Evolutionary conservation across 92 coral and sea anemone species (phyloP).

Genomic region (Zoanthus sociatus): DNA sequence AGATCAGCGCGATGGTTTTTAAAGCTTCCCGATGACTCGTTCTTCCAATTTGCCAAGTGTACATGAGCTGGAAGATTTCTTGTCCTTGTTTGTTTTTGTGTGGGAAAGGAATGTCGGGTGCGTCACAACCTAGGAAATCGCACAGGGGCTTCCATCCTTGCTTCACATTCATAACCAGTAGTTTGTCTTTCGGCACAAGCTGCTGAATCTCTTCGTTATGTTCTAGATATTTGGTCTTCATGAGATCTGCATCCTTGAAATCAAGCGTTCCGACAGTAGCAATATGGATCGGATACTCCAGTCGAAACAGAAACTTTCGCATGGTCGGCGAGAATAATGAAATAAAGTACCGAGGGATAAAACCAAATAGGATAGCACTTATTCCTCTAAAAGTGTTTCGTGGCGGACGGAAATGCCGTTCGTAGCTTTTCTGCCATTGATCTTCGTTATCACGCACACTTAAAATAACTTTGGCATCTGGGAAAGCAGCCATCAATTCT

Average conservation of each 20-base stretch:
- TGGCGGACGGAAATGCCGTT: slow-evolving; percentile 16
- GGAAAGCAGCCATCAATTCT: slow-evolving; percentile 10
- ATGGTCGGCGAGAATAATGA: slow-evolving; percentile 4
- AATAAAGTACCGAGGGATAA: slow-evolving; percentile 8
- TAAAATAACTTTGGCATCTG: slow-evolving; percentile 28
- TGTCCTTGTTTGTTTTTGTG: slow-evolving; percentile 23
- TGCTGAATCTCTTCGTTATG: background rate
- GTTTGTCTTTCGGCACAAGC: background rate
- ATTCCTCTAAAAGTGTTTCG: slow-evolving; percentile 10
- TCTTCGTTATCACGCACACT: slow-evolving; percentile 32
- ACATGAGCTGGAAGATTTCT: slow-evolving; percentile 18
- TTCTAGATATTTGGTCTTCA: slow-evolving; percentile 23
- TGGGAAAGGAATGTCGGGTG: slow-evolving; percentile 13
- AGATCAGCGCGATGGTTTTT: slow-evolving; percentile 7
- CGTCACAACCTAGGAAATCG: slow-evolving; percentile 3
- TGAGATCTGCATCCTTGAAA: slow-evolving; percentile 15
- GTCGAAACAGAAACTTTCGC: slow-evolving; percentile 21
- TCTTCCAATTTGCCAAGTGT: slow-evolving; percentile 25
- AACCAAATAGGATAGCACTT: slow-evolving; percentile 19
- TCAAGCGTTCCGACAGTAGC: slow-evolving; percentile 30
- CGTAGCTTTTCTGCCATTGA: slow-evolving; percentile 24
- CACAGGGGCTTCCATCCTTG: slow-evolving; percentile 25
- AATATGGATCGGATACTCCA: slow-evolving; percentile 7
- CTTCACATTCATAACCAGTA: slow-evolving; percentile 18
- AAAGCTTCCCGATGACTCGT: slow-evolving; percentile 16